These are phyloP conservation scores for Lottia scabra DNA, from an alignment of 2,888 invertebrate species.

Conservation along the genomic window DNA sequence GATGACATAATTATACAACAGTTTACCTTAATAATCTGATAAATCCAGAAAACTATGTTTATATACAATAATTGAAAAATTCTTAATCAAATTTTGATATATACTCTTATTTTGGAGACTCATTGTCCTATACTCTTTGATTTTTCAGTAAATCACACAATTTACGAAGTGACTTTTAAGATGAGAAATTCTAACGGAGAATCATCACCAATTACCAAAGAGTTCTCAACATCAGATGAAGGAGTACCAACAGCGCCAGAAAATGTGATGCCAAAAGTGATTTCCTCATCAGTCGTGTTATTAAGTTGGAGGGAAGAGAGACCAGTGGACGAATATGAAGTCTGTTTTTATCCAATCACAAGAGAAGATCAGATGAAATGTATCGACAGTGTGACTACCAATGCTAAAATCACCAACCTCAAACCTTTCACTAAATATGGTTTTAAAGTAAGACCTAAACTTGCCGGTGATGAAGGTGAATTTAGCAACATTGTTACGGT, in stretches of 20 bases:
- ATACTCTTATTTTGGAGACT: too few relatives aligned
- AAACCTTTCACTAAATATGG: constrained; percentile 79
- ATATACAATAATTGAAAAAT: too few relatives aligned
- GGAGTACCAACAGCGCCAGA: constrained; percentile 38
- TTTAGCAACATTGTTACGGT: constrained; percentile 77
- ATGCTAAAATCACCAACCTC: constrained; percentile 74
- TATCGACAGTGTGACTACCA: constrained; percentile 19
- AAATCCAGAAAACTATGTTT: too few relatives aligned
- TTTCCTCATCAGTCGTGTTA: constrained; percentile 29
- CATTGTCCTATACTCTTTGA: not conserved
- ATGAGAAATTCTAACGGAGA: constrained; percentile 32
- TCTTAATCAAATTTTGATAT: too few relatives aligned
- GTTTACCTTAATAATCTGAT: too few relatives aligned
- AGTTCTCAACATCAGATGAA: constrained; percentile 41
- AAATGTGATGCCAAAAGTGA: constrained; percentile 29
- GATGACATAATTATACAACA: too few relatives aligned
- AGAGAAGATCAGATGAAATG: constrained; percentile 9
- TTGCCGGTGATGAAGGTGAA: constrained; percentile 71
- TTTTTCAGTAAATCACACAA: constrained; percentile 44
- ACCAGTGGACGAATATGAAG: constrained; percentile 36
- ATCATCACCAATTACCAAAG: constrained; percentile 35
- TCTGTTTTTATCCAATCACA: constrained; percentile 30
- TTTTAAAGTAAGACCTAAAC: constrained; percentile 78
- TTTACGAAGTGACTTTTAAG: constrained; percentile 46
- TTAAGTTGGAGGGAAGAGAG: constrained; percentile 38